A percentile compares a stretch with the other conserved stretches of the same genome.
Conservation (phyloP, 2,888 invertebrate genomes). For the Reticulitermes lucifugus region DNA sequence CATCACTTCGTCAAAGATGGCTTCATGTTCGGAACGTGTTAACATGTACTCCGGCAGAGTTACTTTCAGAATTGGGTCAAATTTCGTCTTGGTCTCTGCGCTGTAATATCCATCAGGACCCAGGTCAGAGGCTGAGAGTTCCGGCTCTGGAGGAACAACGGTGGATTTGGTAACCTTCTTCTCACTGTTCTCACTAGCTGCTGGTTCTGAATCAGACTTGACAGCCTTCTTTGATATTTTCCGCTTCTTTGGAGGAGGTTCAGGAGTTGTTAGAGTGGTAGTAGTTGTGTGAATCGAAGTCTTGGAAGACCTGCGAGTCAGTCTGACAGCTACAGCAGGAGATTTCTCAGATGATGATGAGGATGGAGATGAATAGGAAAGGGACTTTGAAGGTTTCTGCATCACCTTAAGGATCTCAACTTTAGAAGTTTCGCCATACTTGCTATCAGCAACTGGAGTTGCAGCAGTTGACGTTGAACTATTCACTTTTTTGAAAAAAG, state of each 20-base stretch:
- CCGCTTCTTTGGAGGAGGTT: neutral
- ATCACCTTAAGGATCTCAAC: neutral
- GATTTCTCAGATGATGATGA: neutral
- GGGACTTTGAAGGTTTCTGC: neutral
- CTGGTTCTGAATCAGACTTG: constrained; percentile 44
- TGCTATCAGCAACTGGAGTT: constrained; percentile 29
- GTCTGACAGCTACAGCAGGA: constrained; percentile 30
- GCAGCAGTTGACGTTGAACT: constrained; percentile 35
- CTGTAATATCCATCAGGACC: constrained; percentile 73
- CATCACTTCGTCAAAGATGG: constrained; percentile 71
- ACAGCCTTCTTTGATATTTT: constrained; percentile 57
- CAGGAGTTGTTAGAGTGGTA: neutral
- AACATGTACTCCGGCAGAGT: constrained; percentile 78
- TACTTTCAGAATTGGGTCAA: constrained; percentile 73
- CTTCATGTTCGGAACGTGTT: constrained; percentile 75
- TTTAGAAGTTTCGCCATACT: constrained; percentile 39
- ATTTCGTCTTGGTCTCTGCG: constrained; percentile 75
- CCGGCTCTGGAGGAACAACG: constrained; percentile 58
- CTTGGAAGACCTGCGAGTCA: constrained; percentile 39
- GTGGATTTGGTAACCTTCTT: constrained; percentile 55
- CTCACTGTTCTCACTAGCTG: constrained; percentile 54
- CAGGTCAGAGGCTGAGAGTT: constrained; percentile 58
- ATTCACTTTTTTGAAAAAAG: constrained; percentile 46
- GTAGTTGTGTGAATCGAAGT: constrained; percentile 33
- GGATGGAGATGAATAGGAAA: neutral